These are phyloP conservation scores for Penaeus monodon DNA, from an alignment of 2,888 invertebrate species.

Conservation along the genomic window DNA sequence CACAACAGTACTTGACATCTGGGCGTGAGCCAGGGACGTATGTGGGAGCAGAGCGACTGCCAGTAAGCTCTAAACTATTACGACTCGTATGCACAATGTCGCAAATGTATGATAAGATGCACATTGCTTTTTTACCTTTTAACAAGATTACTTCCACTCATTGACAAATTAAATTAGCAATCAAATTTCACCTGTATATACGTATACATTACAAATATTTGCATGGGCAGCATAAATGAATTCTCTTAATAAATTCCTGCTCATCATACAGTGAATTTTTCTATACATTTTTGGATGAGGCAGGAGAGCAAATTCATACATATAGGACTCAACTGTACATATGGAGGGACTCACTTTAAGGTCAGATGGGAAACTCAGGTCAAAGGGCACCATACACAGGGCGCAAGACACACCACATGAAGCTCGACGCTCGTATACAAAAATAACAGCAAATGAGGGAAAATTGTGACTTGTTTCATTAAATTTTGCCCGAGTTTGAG, in stretches of 20 bases:
- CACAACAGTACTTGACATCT: neutral
- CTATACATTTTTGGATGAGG: neutral
- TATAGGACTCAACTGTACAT: conserved; percentile 30
- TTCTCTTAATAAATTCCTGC: too few relatives aligned
- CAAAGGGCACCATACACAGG: conserved; percentile 7
- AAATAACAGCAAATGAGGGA: too few relatives aligned
- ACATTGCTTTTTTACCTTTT: conserved; percentile 10
- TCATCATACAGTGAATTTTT: neutral
- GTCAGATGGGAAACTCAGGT: conserved; percentile 36
- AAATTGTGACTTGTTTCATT: too few relatives aligned
- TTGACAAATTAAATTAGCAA: too few relatives aligned
- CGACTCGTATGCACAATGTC: conserved; percentile 44
- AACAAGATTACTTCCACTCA: too few relatives aligned
- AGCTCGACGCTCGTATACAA: too few relatives aligned
- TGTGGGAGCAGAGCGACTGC: conserved; percentile 36
- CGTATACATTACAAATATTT: too few relatives aligned
- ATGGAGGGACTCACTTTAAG: conserved; percentile 56
- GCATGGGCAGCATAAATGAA: too few relatives aligned
- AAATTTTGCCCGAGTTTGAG: too few relatives aligned
- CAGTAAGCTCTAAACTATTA: conserved; percentile 55
- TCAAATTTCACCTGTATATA: too few relatives aligned
- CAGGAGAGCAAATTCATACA: conserved; percentile 30
- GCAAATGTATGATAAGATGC: conserved; percentile 43
- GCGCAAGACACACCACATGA: conserved; percentile 7
- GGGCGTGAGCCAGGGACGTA: conserved; percentile 33